Conservation (phyloP, 2,888 invertebrate genomes). For the Phengaris alcon region DNA sequence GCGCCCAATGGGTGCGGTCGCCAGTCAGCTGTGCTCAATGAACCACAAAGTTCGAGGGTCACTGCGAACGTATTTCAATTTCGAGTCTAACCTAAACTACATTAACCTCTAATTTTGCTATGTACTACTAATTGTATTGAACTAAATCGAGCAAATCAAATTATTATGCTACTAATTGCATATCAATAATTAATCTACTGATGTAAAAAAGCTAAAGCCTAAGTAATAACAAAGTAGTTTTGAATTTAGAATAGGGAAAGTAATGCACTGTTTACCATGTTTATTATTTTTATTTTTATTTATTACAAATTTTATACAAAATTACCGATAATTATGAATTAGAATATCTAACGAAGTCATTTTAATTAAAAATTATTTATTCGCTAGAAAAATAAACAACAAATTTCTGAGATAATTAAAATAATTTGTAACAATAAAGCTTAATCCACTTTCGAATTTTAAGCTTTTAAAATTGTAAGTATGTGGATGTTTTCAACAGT, state of each 20-base stretch:
- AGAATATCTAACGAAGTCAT: background rate
- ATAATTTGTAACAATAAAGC: background rate
- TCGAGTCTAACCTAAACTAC: slow-evolving; percentile 21
- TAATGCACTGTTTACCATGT: no score
- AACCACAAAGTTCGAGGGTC: slow-evolving; percentile 76
- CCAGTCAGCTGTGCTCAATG: slow-evolving; percentile 62
- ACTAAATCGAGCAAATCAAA: background rate
- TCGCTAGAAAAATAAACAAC: background rate
- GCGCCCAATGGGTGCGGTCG: slow-evolving; percentile 12
- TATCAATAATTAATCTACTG: background rate
- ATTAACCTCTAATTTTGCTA: background rate
- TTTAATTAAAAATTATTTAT: background rate
- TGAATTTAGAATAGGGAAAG: no score
- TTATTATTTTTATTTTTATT: no score
- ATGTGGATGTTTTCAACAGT: background rate
- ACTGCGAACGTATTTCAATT: slow-evolving; percentile 48
- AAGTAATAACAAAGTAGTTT: no score
- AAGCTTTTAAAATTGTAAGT: background rate
- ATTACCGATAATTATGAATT: no score
- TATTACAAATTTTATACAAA: no score
- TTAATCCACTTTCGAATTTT: slow-evolving; percentile 7
- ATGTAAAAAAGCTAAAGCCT: background rate
- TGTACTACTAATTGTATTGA: background rate
- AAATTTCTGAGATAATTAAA: background rate
- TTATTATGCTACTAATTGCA: background rate